These are phyloP conservation scores for Lemur catta DNA, from an alignment of 2,797 vertebrate genomes.

Conservation along the genomic window DNA sequence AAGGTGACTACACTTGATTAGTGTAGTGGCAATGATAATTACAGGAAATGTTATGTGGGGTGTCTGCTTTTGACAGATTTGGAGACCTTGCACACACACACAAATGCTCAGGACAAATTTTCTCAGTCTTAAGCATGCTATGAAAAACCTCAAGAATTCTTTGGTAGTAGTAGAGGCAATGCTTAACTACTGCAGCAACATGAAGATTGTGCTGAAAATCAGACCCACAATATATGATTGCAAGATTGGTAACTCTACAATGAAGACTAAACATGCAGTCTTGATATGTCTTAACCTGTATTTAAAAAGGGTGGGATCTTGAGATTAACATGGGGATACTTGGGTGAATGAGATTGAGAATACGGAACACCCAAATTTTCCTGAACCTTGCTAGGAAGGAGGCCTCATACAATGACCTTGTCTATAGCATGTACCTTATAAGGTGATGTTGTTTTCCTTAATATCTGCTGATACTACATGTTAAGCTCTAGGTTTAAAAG, in stretches of 20 bases:
- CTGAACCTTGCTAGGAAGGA: background rate
- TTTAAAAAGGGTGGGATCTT: background rate
- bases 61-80: background rate
- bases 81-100: background rate
- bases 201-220: background rate
- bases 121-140: background rate
- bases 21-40: background rate
- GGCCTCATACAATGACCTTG: background rate
- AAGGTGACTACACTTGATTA: background rate
- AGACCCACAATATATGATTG: background rate
- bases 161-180: background rate
- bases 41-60: background rate
- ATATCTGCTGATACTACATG: accelerated
- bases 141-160: background rate
- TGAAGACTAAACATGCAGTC: background rate
- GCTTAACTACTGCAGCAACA: background rate
- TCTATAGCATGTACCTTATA: background rate
- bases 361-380: background rate
- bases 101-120: background rate
- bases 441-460: background rate
- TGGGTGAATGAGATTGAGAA: background rate
- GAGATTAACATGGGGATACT: background rate
- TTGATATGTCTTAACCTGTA: background rate
- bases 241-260: background rate
- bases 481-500: background rate